These are phyloP conservation scores for Quadriops clusia DNA, from an alignment of 2,888 invertebrate genomes.

Conservation along the genomic window DNA sequence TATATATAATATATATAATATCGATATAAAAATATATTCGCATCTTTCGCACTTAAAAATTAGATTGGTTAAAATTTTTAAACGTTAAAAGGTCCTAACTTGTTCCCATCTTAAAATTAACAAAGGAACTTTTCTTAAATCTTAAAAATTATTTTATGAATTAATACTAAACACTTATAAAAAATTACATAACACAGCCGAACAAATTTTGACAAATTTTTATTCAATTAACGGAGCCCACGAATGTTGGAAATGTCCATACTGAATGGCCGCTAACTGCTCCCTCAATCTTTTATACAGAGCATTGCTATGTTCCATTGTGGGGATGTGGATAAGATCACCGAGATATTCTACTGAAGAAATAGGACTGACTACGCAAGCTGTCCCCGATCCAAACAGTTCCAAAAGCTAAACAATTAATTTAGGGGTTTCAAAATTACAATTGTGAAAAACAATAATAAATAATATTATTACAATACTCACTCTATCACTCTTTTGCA, in stretches of 20 bases:
- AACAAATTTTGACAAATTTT: too few species aligned
- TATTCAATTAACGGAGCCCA: conserved; percentile 44
- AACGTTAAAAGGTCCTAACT: too few species aligned
- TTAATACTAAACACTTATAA: too few species aligned
- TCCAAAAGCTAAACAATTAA: conserved; percentile 66
- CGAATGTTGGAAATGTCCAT: conserved; percentile 71
- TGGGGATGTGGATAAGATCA: conserved; percentile 56
- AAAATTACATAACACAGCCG: too few species aligned
- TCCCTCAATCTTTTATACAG: conserved; percentile 63
- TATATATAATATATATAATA: too few species aligned
- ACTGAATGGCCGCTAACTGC: conserved; percentile 78
- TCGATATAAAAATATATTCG: too few species aligned
- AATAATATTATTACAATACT: conserved; percentile 32
- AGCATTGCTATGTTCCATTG: conserved; percentile 60
- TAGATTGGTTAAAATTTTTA: too few species aligned
- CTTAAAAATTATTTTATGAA: too few species aligned
- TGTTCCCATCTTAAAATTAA: too few species aligned
- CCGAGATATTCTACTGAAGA: conserved; percentile 72
- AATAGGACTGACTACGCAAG: conserved; percentile 88
- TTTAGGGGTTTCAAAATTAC: too few species aligned
- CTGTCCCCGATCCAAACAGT: conserved; percentile 97
- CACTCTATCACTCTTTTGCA: conserved; percentile 73
- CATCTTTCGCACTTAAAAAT: too few species aligned
- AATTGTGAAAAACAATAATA: neutral
- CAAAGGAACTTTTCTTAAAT: too few species aligned